phyloP scores from a whole-genome alignment of 1,140 invertebrate genomes.

The Cardiocondyla obscurior region DNA sequence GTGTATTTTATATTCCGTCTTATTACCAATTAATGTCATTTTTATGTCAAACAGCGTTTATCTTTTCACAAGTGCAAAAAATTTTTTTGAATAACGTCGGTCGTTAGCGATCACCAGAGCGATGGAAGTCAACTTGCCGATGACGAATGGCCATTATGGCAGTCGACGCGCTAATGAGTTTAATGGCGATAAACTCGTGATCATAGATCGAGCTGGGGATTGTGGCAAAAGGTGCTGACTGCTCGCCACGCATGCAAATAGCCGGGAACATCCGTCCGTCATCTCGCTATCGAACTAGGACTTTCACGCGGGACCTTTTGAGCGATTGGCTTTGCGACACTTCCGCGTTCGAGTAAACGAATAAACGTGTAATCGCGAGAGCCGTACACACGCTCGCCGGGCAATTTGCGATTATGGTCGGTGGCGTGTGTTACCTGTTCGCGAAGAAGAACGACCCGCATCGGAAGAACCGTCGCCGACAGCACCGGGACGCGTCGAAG shows the following conservation, averaged over 20 bases:
- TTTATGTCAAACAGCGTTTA: background rate
- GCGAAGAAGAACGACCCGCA: constrained; percentile 58
- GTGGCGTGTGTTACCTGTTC: constrained; percentile 56
- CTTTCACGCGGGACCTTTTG: constrained; percentile 42
- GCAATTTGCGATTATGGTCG: constrained; percentile 73
- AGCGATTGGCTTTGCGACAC: background rate
- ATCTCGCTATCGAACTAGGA: constrained; percentile 14
- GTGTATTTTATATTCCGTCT: background rate
- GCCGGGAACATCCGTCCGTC: constrained; percentile 19
- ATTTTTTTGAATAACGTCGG: too few species aligned
- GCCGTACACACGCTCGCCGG: constrained; percentile 35
- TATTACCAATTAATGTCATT: background rate
- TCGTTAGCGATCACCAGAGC: background rate
- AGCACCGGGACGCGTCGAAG: constrained; percentile 45
- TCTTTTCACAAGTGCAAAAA: background rate
- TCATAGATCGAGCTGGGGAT: background rate
- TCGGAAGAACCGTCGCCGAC: constrained; percentile 46
- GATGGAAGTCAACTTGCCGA: background rate
- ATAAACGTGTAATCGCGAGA: constrained; percentile 52
- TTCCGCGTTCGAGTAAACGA: constrained; percentile 56
- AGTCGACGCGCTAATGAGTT: background rate
- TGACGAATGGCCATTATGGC: background rate
- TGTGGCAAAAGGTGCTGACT: background rate
- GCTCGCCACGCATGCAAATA: background rate
- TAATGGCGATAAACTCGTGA: background rate